phyloP scores from a whole-genome alignment of 1,140 invertebrate species.

The Amphibalanus amphitrite region DNA sequence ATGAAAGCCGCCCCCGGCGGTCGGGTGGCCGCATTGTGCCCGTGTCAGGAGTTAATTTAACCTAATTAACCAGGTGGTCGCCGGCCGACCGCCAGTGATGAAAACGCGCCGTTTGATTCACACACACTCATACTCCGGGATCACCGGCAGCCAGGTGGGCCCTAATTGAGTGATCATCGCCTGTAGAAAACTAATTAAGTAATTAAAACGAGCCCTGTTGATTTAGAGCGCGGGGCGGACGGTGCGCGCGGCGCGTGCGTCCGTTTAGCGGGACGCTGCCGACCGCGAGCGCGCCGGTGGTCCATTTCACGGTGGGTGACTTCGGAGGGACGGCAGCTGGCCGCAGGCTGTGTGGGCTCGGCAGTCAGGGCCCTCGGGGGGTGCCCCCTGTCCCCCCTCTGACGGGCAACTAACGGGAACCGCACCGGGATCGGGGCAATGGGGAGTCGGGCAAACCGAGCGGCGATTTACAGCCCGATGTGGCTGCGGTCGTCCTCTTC shows the following conservation, averaged over 20 bases:
- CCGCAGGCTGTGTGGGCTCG: no score
- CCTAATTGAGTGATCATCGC: not conserved
- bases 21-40: not conserved
- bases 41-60: not conserved
- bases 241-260: not conserved
- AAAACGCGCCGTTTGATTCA: not conserved
- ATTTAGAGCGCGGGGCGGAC: not conserved
- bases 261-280: not conserved
- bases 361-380: no score
- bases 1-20: not conserved
- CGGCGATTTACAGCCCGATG: no score
- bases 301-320: not conserved
- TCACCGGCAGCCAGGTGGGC: not conserved
- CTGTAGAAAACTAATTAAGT: not conserved
- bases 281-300: no score
- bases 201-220: not conserved
- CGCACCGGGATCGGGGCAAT: no score
- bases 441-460: no score
- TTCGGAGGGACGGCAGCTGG: no score
- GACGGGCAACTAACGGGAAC: no score
- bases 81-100: not conserved
- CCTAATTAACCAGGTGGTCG: not conserved
- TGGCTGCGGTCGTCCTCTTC: no score
- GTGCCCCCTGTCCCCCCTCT: no score
- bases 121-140: not conserved